Evolutionary conservation across 2,113 vertebrate genomes (phyloP).

Genomic region (Theristicus caerulescens): DNA sequence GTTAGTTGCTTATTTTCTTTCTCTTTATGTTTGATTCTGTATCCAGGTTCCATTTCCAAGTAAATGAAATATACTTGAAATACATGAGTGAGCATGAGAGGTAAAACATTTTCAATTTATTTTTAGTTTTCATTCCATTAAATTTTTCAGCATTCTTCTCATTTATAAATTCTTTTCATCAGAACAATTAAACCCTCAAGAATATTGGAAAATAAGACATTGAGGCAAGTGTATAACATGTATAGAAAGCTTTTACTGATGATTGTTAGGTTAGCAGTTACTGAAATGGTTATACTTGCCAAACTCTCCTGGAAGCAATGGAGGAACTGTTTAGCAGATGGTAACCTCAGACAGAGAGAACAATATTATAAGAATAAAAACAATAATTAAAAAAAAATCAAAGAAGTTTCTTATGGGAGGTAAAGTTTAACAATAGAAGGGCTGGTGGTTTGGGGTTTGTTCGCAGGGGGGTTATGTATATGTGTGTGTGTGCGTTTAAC

Average conservation of each 20-base stretch:
- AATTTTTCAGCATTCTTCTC: neutral
- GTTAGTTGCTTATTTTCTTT: neutral
- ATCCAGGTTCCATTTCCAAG: neutral
- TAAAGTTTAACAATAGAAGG: neutral
- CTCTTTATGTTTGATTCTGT: neutral
- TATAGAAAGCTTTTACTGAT: neutral
- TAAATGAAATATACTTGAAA: neutral
- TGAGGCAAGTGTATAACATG: neutral
- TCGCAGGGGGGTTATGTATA: too few relatives aligned
- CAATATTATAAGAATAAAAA: neutral
- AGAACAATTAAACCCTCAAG: neutral
- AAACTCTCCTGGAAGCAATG: neutral
- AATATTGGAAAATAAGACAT: neutral
- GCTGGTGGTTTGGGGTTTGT: neutral
- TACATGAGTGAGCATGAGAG: neutral
- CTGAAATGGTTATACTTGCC: neutral
- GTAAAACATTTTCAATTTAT: neutral
- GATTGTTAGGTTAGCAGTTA: neutral
- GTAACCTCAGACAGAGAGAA: neutral
- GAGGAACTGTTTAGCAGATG: neutral
- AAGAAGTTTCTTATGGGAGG: neutral
- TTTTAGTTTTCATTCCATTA: neutral
- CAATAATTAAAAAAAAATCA: neutral
- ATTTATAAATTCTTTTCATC: neutral
- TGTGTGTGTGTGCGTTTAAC: neutral